Evolutionary conservation across 2,113 vertebrate genomes (phyloP).

Genomic region (Rana temporaria): DNA sequence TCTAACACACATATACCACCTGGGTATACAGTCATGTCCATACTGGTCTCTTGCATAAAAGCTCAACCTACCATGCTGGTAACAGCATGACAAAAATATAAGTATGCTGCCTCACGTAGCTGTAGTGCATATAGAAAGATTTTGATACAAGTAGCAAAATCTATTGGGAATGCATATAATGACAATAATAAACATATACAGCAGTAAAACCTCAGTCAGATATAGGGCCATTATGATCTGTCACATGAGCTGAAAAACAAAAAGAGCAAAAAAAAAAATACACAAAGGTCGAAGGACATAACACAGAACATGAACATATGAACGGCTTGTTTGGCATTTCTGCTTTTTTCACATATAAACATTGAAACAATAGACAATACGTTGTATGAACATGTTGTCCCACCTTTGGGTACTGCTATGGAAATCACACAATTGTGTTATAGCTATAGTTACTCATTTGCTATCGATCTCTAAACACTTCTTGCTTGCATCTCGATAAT

Average conservation of each 20-base stretch:
- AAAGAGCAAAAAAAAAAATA: slow-evolving; percentile 37
- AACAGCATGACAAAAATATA: slow-evolving; percentile 36
- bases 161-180: slow-evolving; percentile 25
- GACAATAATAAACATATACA: slow-evolving; percentile 20
- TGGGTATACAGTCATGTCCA: not conserved
- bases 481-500: not conserved
- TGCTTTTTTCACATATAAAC: slow-evolving; percentile 17
- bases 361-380: slow-evolving; percentile 29
- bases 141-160: slow-evolving; percentile 44
- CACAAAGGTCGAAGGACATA: slow-evolving; percentile 21
- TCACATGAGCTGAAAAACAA: slow-evolving; percentile 38
- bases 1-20: not conserved
- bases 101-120: slow-evolving; percentile 21
- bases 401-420: not conserved
- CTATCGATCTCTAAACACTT: not conserved
- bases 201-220: slow-evolving; percentile 35
- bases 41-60: slow-evolving; percentile 37
- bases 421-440: not conserved
- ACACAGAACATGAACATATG: slow-evolving; percentile 45
- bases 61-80: slow-evolving; percentile 30
- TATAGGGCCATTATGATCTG: slow-evolving; percentile 43
- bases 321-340: slow-evolving; percentile 14
- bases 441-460: not conserved
- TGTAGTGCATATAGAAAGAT: slow-evolving; percentile 28
- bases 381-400: slow-evolving; percentile 25